Evolutionary conservation across 30 jellyfish, hydroid and myxozoan species (phyloP).

Genomic region (Morbakka virulenta): DNA sequence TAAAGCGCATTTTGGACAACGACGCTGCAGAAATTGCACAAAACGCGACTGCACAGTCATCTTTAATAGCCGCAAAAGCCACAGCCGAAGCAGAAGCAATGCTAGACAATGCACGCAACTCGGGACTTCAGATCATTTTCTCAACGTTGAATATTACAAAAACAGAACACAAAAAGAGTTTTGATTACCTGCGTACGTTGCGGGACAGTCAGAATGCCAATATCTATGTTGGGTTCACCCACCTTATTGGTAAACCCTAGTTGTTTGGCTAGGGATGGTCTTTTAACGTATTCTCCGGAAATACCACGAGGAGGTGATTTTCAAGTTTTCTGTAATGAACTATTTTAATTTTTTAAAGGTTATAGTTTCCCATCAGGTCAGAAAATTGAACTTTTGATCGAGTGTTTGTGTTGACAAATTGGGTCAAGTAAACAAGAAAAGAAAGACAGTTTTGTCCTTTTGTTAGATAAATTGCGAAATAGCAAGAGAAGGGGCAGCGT

Average conservation of each 20-base stretch:
- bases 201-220: conserved; percentile 43
- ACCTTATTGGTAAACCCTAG: conserved; percentile 51
- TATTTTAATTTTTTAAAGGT: too few relatives aligned
- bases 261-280: too few relatives aligned
- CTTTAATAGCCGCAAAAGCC: conserved; percentile 48
- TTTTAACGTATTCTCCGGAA: neutral
- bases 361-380: too few relatives aligned
- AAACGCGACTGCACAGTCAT: conserved; percentile 52
- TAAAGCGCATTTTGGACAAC: conserved; percentile 17
- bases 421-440: too few relatives aligned
- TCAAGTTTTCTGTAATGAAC: too few relatives aligned
- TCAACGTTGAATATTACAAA: conserved; percentile 27
- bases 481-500: too few relatives aligned
- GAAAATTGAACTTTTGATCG: too few relatives aligned
- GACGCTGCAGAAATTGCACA: conserved; percentile 52
- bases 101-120: conserved; percentile 49
- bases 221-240: conserved; percentile 56
- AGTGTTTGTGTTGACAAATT: too few relatives aligned
- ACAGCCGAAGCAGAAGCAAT: conserved; percentile 52
- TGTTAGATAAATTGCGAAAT: too few relatives aligned
- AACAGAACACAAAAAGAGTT: conserved; percentile 51
- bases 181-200: conserved; percentile 61
- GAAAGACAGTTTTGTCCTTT: too few relatives aligned
- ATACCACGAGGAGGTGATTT: neutral
- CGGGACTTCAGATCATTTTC: conserved; percentile 56